A percentile compares a stretch with the other conserved stretches of the same genome.
Evolutionary conservation across 2,113 vertebrate genomes (phyloP).

Genomic region (Callipepla californica): DNA sequence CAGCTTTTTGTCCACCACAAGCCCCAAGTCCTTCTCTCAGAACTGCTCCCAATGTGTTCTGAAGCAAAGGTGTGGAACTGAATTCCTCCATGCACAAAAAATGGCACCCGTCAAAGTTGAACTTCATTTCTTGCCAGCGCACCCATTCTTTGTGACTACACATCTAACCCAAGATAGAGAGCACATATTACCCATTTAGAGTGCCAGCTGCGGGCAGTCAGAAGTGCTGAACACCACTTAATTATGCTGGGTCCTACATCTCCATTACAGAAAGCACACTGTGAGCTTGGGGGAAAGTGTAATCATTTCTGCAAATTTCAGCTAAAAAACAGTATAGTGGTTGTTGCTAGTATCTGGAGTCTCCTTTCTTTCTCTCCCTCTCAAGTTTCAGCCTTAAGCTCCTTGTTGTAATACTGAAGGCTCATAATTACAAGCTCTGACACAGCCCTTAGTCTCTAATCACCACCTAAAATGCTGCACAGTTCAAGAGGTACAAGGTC

Average conservation of each 20-base stretch:
- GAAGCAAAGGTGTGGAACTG: no score
- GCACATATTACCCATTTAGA: rapidly evolving
- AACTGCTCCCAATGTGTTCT: no score
- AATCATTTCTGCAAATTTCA: not conserved
- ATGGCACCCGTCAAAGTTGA: rapidly evolving
- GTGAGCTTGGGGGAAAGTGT: not conserved
- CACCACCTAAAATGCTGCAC: not conserved
- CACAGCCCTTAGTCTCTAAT: not conserved
- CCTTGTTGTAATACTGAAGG: not conserved
- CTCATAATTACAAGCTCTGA: not conserved
- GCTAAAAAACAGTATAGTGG: not conserved
- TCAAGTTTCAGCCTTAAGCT: not conserved
- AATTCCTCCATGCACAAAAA: no score
- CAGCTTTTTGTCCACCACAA: no score
- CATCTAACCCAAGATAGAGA: not conserved
- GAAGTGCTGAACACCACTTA: not conserved
- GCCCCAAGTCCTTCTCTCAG: no score
- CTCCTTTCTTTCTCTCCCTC: not conserved
- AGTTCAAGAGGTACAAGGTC: not conserved
- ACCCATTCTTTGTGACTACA: not conserved
- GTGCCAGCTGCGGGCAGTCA: rapidly evolving
- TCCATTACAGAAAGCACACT: not conserved
- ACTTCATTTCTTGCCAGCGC: not conserved
- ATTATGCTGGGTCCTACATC: rapidly evolving
- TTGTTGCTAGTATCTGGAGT: not conserved